Percentiles rank a stretch among this genome's conserved stretches.
These are phyloP conservation scores for Diabrotica virgifera DNA, from an alignment of 1,140 invertebrate species.

Conservation along the genomic window DNA sequence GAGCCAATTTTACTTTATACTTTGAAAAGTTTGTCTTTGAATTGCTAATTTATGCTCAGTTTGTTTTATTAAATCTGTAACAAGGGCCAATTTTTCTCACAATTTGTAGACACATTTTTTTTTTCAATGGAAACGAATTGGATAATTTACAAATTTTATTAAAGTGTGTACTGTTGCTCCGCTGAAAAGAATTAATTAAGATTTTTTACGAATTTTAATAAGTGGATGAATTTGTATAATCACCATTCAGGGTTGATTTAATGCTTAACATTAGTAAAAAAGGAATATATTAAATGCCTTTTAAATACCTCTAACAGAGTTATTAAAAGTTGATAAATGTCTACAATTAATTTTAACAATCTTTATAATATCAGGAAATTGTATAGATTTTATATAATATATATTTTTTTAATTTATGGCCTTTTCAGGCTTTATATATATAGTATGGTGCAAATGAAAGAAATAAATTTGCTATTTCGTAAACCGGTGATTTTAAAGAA, in stretches of 20 bases:
- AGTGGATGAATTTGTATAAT: neutral
- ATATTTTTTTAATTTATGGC: too few species aligned
- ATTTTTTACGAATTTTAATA: neutral
- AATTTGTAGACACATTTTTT: neutral
- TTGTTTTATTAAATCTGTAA: conserved; percentile 3
- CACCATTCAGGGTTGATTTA: neutral
- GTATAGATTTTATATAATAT: too few species aligned
- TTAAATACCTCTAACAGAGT: too few species aligned
- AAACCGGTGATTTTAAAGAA: too few species aligned
- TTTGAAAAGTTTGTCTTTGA: neutral
- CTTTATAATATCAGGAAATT: too few species aligned
- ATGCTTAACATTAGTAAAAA: neutral
- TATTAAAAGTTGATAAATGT: too few species aligned
- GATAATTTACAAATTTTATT: neutral
- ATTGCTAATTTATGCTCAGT: neutral
- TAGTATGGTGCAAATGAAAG: too few species aligned
- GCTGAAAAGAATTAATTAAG: neutral
- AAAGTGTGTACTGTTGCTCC: neutral
- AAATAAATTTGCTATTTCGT: too few species aligned
- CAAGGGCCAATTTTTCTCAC: neutral
- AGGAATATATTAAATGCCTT: too few species aligned
- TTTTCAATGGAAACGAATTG: neutral
- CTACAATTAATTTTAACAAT: too few species aligned
- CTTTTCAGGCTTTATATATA: too few species aligned
- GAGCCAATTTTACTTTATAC: neutral